Percentiles rank a stretch among this genome's conserved stretches.
These are phyloP conservation scores for Heliconius hewitsoni DNA, from an alignment of 1,140 invertebrate species.

Conservation along the genomic window DNA sequence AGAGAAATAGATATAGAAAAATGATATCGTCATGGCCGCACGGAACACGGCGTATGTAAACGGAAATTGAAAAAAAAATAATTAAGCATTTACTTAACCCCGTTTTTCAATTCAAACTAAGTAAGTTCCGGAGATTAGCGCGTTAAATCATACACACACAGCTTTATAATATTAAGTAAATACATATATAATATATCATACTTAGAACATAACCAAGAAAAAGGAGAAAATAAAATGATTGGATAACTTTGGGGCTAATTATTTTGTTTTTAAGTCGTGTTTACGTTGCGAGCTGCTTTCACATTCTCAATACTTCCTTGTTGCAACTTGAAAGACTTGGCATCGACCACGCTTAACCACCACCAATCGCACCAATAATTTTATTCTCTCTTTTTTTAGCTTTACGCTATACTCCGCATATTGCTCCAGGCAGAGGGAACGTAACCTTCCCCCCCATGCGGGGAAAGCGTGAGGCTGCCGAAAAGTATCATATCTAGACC, in stretches of 20 bases:
- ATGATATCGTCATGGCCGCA: too few species aligned
- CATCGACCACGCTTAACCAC: neutral
- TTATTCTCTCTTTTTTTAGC: neutral
- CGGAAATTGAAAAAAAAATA: too few species aligned
- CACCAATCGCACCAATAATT: too few species aligned
- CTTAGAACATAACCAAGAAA: neutral
- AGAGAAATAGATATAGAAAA: too few species aligned
- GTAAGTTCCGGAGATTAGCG: too few species aligned
- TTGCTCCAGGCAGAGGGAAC: neutral
- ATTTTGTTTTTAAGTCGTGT: neutral
- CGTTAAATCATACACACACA: too few species aligned
- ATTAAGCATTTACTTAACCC: too few species aligned
- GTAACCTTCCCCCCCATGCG: neutral
- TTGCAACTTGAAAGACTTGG: neutral
- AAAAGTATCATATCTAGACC: neutral
- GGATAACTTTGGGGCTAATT: neutral
- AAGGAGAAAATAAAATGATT: neutral
- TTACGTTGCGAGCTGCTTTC: constrained; percentile 7
- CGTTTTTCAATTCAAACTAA: too few species aligned
- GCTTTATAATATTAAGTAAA: too few species aligned
- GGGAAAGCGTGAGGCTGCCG: too few species aligned
- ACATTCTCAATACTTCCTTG: constrained; percentile 8
- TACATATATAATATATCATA: neutral
- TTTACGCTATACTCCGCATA: neutral
- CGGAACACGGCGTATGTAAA: too few species aligned